Conservation (phyloP, 53 echinoderm and acorn worm species). For the Patiria pectinifera region DNA sequence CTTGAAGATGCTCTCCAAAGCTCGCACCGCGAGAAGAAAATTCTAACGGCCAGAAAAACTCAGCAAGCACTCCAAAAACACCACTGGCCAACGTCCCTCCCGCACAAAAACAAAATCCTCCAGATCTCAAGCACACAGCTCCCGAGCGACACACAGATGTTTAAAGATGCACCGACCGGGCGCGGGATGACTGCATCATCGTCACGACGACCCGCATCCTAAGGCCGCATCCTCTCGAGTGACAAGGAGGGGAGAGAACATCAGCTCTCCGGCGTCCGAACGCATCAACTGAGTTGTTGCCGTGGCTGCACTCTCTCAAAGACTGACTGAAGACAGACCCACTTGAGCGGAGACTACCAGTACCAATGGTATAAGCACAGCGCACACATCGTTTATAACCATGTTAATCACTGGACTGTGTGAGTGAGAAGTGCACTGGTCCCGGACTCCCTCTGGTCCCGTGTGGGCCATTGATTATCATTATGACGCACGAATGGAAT, state of each 20-base stretch:
- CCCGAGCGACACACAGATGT: background rate
- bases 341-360: slow-evolving; percentile 2
- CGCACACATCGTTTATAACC: background rate
- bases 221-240: background rate
- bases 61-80: background rate
- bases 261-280: background rate
- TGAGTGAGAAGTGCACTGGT: slow-evolving; percentile 9
- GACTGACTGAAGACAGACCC: background rate
- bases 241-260: background rate
- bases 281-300: background rate
- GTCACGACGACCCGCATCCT: slow-evolving; percentile 9
- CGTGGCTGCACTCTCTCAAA: background rate
- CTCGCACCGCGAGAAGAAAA: background rate
- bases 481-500: slow-evolving; percentile 40
- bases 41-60: background rate
- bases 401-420: slow-evolving; percentile 14
- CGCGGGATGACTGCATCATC: background rate
- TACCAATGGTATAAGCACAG: background rate
- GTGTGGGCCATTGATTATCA: slow-evolving; percentile 45
- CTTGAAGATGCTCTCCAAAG: background rate
- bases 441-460: slow-evolving; percentile 23
- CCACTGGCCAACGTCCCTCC: background rate
- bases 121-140: background rate
- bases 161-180: background rate
- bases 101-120: slow-evolving; percentile 3